A percentile compares a stretch with the other conserved stretches of the same genome.
phyloP scores from a whole-genome alignment of 2,888 invertebrate species.

The Cheilosia scutellata region DNA sequence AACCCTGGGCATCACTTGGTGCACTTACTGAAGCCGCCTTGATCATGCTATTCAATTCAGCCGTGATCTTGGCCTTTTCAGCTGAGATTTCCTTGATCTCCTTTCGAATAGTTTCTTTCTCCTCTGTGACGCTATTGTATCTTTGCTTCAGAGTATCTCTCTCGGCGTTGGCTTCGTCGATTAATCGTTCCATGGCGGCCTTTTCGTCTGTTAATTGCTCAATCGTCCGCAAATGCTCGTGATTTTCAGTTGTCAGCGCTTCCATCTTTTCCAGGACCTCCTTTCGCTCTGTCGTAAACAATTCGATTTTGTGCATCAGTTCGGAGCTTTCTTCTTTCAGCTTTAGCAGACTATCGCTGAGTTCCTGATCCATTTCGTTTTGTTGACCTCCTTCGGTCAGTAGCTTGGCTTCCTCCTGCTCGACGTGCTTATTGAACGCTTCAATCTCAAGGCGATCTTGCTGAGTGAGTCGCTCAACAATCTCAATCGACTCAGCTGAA shows the following conservation, averaged over 20 bases:
- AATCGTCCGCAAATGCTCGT: conserved; percentile 85
- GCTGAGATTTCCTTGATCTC: conserved; percentile 78
- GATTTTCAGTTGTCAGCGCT: conserved; percentile 87
- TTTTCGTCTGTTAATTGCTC: conserved; percentile 85
- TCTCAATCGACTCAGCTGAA: conserved; percentile 91
- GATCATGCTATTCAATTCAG: conserved; percentile 81
- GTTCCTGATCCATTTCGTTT: conserved; percentile 83
- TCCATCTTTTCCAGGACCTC: conserved; percentile 90
- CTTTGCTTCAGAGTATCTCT: conserved; percentile 80
- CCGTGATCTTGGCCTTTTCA: conserved; percentile 79
- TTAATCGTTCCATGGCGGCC: conserved; percentile 81
- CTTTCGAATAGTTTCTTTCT: conserved; percentile 82
- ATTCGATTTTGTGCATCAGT: conserved; percentile 88
- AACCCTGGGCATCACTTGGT: conserved; percentile 76
- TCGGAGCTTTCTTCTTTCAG: conserved; percentile 88
- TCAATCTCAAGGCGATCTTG: conserved; percentile 89
- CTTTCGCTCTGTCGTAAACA: conserved; percentile 88
- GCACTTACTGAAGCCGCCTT: conserved; percentile 79
- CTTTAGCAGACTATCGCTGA: conserved; percentile 86
- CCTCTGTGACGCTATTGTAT: conserved; percentile 84
- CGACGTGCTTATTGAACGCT: conserved; percentile 86
- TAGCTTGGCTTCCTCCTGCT: conserved; percentile 67
- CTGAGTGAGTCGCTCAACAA: conserved; percentile 89
- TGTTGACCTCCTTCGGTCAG: conserved; percentile 40
- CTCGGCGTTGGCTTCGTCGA: conserved; percentile 72